Evolutionary conservation across 1,140 invertebrate genomes (phyloP).

Genomic region (Drosophila kohkoa): DNA sequence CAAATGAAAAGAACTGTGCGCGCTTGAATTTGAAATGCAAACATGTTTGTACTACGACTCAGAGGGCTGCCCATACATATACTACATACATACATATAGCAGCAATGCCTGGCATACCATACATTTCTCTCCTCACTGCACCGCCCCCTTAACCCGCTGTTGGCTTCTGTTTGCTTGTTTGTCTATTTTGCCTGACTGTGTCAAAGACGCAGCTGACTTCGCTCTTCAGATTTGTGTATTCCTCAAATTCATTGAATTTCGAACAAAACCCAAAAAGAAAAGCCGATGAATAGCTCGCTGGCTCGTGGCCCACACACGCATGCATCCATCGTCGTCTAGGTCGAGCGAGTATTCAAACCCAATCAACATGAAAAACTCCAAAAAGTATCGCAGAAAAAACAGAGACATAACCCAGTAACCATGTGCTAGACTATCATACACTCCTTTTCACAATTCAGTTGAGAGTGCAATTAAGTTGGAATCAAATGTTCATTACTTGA

Average conservation of each 20-base stretch:
- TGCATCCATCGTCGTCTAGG: background rate
- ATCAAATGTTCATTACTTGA: background rate
- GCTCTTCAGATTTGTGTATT: constrained; percentile 63
- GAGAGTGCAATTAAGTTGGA: too few species aligned
- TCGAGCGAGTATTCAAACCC: constrained; percentile 65
- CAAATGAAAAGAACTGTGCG: constrained; percentile 41
- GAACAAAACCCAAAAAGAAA: constrained; percentile 8
- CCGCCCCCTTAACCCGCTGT: background rate
- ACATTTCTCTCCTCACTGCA: background rate
- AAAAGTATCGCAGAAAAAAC: constrained; percentile 37
- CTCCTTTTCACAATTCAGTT: background rate
- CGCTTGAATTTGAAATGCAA: constrained; percentile 76
- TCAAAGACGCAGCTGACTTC: constrained; percentile 58
- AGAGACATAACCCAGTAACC: background rate
- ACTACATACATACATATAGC: background rate
- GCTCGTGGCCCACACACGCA: constrained; percentile 26
- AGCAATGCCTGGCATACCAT: background rate
- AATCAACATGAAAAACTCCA: constrained; percentile 73
- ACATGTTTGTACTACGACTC: constrained; percentile 48
- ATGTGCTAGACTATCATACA: constrained; percentile 4
- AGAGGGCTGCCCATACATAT: constrained; percentile 12
- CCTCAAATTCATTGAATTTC: constrained; percentile 74
- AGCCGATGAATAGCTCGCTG: constrained; percentile 22
- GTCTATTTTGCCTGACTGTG: constrained; percentile 57
- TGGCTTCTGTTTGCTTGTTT: constrained; percentile 23